A percentile compares a stretch with the other conserved stretches of the same genome.
Conservation (phyloP, 2,113 vertebrate genomes). For the Antechinus stuartii region DNA sequence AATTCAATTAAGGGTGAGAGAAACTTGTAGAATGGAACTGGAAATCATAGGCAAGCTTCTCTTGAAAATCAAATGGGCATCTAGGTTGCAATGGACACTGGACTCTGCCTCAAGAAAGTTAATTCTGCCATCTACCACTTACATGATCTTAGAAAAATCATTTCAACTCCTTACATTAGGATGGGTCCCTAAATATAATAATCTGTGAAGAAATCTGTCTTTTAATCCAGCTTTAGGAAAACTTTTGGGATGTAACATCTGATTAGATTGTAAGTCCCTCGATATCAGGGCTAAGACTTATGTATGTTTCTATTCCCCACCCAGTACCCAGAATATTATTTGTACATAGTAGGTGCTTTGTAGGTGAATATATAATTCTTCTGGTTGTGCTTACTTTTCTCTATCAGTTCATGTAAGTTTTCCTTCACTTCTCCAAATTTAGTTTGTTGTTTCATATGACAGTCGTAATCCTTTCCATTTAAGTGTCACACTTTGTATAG, state of each 20-base stretch:
- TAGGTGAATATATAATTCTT: not conserved
- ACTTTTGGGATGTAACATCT: not conserved
- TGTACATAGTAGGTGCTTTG: not conserved
- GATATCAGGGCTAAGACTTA: not conserved
- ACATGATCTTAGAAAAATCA: not conserved
- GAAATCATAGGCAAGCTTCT: slow-evolving; percentile 23
- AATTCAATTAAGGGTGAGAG: slow-evolving; percentile 73
- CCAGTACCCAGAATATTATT: not conserved
- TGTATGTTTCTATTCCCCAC: not conserved
- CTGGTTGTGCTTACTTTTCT: not conserved
- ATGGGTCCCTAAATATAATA: not conserved
- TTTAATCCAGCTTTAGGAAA: not conserved
- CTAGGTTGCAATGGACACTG: not conserved
- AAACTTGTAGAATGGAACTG: slow-evolving; percentile 48
- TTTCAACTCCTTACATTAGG: not conserved
- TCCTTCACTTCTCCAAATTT: not conserved
- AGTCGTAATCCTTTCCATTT: not conserved
- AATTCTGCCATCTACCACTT: not conserved
- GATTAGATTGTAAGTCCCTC: not conserved
- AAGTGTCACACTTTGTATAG: not conserved
- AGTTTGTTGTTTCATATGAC: not conserved
- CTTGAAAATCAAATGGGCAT: slow-evolving; percentile 7
- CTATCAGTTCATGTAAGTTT: not conserved
- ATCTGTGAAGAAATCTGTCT: not conserved
- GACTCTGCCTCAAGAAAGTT: not conserved